A percentile compares a stretch with the other conserved stretches of the same genome.
Evolutionary conservation across 2,888 invertebrate species (phyloP).

Genomic region (Meteorus colon): DNA sequence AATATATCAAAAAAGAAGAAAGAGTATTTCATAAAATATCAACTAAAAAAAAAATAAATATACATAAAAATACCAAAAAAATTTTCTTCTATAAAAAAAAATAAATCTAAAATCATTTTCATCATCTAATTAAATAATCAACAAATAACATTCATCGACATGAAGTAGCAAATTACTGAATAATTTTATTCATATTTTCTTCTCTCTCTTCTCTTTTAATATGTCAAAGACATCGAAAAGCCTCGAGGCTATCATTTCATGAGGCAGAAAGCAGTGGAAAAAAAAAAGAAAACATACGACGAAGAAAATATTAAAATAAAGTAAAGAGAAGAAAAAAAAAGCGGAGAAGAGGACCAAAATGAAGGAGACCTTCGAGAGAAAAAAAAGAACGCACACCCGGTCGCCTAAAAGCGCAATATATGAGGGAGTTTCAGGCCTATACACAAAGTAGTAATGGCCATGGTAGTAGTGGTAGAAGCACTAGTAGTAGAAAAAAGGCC

Average conservation of each 20-base stretch:
- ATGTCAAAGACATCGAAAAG: conserved; percentile 35
- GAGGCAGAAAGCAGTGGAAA: conserved; percentile 39
- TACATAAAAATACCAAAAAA: no score
- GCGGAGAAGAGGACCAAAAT: background rate
- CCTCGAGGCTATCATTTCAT: conserved; percentile 48
- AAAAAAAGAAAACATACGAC: conserved; percentile 28
- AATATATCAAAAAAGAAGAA: background rate
- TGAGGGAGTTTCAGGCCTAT: conserved; percentile 44
- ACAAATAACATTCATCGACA: background rate
- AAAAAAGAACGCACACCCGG: conserved; percentile 42
- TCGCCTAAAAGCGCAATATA: conserved; percentile 52
- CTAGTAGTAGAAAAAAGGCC: conserved; percentile 33
- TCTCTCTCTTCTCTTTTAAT: background rate
- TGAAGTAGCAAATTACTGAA: no score
- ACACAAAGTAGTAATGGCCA: background rate
- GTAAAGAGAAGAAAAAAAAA: background rate
- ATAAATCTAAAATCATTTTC: no score
- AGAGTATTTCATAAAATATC: background rate
- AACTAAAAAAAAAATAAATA: no score
- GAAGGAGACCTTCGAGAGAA: background rate
- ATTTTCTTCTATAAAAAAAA: no score
- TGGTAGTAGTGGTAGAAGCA: background rate
- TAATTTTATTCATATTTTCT: conserved; percentile 9
- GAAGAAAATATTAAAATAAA: conserved; percentile 4
- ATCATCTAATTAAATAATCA: no score